phyloP scores from a whole-genome alignment of 2,888 invertebrate species.

The Tiliacea citrago region DNA sequence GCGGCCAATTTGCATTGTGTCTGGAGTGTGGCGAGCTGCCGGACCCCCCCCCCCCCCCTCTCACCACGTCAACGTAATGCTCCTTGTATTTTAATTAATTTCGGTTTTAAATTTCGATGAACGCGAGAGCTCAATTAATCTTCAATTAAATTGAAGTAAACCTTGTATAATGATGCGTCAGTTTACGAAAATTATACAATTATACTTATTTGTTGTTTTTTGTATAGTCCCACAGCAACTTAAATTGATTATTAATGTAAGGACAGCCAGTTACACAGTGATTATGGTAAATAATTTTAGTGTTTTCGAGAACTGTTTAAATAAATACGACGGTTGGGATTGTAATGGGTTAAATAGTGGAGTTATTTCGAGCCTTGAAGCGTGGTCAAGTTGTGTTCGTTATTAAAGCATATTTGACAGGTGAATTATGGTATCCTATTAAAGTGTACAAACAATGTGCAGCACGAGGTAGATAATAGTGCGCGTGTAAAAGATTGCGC shows the following conservation, averaged over 20 bases:
- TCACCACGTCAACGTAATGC: conserved; percentile 51
- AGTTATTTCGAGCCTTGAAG: conserved; percentile 55
- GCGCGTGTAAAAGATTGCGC: conserved; percentile 61
- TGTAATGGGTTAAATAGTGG: conserved; percentile 46
- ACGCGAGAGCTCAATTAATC: conserved; percentile 60
- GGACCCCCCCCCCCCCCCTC: conserved; percentile 50
- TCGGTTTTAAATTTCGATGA: conserved; percentile 60
- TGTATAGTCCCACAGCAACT: conserved; percentile 37
- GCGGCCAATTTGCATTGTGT: conserved; percentile 68
- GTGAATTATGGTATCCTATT: conserved; percentile 64
- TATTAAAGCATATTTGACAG: conserved; percentile 64
- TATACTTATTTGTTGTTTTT: too few relatives aligned
- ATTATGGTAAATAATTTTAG: conserved; percentile 51
- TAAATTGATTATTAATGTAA: conserved; percentile 61
- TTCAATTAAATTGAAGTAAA: conserved; percentile 63
- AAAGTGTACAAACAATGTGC: conserved; percentile 66
- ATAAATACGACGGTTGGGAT: conserved; percentile 40
- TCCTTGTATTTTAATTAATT: conserved; percentile 64
- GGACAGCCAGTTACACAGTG: conserved; percentile 43
- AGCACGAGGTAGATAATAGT: conserved; percentile 60
- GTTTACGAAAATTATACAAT: conserved; percentile 57
- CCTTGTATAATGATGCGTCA: conserved; percentile 51
- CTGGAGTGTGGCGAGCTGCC: conserved; percentile 59
- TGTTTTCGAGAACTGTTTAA: conserved; percentile 51
- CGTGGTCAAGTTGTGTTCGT: conserved; percentile 60